Conservation (phyloP, 2,113 vertebrate genomes). For the Pristiophorus japonicus region DNA sequence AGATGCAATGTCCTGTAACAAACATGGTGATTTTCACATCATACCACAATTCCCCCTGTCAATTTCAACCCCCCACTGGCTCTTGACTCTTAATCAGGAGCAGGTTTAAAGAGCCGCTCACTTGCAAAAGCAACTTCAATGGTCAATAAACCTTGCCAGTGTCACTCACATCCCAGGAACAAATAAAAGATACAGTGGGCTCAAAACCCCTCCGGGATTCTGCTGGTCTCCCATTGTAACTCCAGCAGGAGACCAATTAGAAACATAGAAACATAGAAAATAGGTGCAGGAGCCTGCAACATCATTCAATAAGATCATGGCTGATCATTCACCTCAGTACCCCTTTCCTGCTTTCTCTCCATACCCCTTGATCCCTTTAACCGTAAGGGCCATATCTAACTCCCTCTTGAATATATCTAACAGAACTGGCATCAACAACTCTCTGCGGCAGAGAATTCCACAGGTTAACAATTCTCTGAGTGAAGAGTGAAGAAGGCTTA, state of each 20-base stretch:
- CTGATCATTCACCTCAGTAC: too few relatives aligned
- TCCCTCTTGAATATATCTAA: too few relatives aligned
- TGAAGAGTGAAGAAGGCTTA: too few relatives aligned
- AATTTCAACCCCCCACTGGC: neutral
- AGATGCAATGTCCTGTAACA: neutral
- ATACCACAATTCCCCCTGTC: neutral
- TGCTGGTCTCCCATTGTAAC: neutral
- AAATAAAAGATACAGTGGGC: neutral
- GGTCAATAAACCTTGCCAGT: neutral
- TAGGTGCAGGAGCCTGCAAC: too few relatives aligned
- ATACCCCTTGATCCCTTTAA: too few relatives aligned
- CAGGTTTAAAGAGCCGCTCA: neutral
- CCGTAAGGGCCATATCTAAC: too few relatives aligned
- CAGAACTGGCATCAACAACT: too few relatives aligned
- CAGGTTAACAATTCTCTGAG: too few relatives aligned
- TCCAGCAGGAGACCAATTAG: neutral
- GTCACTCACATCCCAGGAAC: neutral
- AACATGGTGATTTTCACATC: neutral
- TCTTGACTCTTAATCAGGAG: neutral
- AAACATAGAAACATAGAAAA: too few relatives aligned
- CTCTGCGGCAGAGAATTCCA: too few relatives aligned
- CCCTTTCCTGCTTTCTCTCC: too few relatives aligned
- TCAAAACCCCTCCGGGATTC: neutral
- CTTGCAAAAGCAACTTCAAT: neutral
- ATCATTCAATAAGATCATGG: too few relatives aligned